phyloP scores from a whole-genome alignment of 2,888 invertebrate genomes.

The Tyria jacobaeae region DNA sequence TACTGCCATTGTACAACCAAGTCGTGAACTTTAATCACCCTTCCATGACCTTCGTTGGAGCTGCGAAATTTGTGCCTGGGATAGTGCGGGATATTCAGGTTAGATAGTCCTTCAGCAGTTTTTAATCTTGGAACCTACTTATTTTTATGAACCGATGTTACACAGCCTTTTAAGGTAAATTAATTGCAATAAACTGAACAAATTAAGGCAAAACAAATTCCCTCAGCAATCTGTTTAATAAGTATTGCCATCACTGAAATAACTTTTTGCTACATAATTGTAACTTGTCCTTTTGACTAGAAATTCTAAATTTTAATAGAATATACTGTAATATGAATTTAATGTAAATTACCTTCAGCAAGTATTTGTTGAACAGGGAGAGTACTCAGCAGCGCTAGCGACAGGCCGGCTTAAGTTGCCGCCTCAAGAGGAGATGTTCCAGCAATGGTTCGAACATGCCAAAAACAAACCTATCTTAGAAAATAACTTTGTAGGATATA shows the following conservation, averaged over 20 bases:
- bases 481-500: slow-evolving; percentile 67
- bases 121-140: too few relatives aligned
- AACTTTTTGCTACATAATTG: neutral
- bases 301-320: too few relatives aligned
- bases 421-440: slow-evolving; percentile 88
- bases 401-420: slow-evolving; percentile 88
- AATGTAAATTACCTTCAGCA: too few relatives aligned
- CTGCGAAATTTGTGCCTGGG: slow-evolving; percentile 89
- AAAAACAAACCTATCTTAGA: slow-evolving; percentile 64
- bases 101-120: neutral
- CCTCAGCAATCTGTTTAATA: neutral
- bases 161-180: too few relatives aligned
- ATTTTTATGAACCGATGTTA: too few relatives aligned
- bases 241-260: neutral
- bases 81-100: slow-evolving; percentile 91
- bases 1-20: slow-evolving; percentile 91
- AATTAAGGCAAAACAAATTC: too few relatives aligned
- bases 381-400: slow-evolving; percentile 87
- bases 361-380: neutral
- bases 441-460: slow-evolving; percentile 85
- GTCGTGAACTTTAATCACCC: slow-evolving; percentile 92
- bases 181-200: too few relatives aligned
- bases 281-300: neutral
- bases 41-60: slow-evolving; percentile 91
- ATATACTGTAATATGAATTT: too few relatives aligned